Conservation (phyloP, 2,113 vertebrate species). For the Eidolon helvum region DNA sequence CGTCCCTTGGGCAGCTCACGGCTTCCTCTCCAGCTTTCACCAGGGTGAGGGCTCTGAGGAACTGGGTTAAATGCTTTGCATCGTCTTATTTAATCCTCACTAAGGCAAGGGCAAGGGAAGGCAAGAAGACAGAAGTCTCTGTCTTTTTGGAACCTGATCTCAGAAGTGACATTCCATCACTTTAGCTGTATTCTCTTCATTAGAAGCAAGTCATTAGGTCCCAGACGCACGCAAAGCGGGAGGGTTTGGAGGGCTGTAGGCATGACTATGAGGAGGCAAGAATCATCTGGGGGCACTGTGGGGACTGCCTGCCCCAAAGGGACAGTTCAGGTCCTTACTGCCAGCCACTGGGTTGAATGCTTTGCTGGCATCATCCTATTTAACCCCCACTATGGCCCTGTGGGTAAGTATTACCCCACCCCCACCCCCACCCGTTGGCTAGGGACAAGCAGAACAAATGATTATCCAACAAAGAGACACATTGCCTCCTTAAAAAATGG, state of each 20-base stretch:
- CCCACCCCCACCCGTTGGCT: too few relatives aligned
- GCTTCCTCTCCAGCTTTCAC: background rate
- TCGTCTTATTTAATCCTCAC: background rate
- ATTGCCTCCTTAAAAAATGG: background rate
- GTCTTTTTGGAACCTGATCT: background rate
- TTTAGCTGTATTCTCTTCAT: background rate
- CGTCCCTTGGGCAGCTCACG: background rate
- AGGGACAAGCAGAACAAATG: background rate
- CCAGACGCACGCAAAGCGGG: background rate
- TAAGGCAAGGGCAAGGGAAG: background rate
- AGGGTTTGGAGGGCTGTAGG: background rate
- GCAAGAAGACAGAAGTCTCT: background rate
- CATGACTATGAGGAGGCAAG: background rate
- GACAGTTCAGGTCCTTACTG: background rate
- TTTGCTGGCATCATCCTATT: background rate
- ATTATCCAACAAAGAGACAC: background rate
- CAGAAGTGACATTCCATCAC: background rate
- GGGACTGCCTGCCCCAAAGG: background rate
- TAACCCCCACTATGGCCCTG: accelerated
- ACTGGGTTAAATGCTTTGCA: too few relatives aligned
- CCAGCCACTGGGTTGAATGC: too few relatives aligned
- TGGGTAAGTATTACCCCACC: too few relatives aligned
- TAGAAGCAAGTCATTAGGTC: background rate
- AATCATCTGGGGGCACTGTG: too few relatives aligned
- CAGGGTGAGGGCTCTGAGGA: accelerated